Percentiles rank a stretch among this genome's conserved stretches.
Evolutionary conservation across 2,113 vertebrate species (phyloP).

Genomic region (Corythornis cristatus): DNA sequence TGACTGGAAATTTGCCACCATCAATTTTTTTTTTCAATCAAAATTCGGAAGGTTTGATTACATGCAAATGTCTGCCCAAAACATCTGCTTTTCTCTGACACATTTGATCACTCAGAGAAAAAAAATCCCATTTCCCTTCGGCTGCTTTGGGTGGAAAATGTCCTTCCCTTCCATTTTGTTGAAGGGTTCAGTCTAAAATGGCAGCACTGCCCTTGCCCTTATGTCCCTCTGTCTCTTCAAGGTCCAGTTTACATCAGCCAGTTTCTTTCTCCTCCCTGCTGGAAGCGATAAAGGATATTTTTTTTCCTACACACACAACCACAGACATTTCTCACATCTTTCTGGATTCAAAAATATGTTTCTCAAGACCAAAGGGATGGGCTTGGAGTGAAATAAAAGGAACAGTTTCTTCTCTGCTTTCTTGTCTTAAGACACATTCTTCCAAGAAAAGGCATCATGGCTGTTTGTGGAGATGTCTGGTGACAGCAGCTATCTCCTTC

Average conservation of each 20-base stretch:
- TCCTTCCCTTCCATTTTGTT: neutral
- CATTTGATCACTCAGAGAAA: accelerated
- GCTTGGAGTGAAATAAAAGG: neutral
- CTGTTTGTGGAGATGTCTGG: neutral
- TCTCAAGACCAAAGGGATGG: neutral
- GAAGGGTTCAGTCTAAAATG: neutral
- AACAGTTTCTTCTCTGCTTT: neutral
- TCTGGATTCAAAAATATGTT: neutral
- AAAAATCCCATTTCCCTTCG: neutral
- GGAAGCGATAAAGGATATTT: neutral
- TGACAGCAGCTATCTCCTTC: neutral
- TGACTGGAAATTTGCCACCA: neutral
- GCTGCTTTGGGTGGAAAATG: neutral
- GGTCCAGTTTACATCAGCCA: neutral
- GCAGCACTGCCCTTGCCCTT: neutral
- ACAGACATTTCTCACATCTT: neutral
- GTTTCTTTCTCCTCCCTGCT: neutral
- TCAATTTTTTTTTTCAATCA: neutral
- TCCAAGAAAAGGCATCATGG: accelerated
- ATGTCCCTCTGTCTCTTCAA: neutral
- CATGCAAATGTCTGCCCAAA: neutral
- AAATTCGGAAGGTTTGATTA: neutral
- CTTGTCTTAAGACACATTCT: neutral
- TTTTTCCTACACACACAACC: neutral
- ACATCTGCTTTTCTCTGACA: neutral